Percentiles rank a stretch among this genome's conserved stretches.
Conservation (phyloP, 1,140 invertebrate species). For the Tetramorium alpestre region DNA sequence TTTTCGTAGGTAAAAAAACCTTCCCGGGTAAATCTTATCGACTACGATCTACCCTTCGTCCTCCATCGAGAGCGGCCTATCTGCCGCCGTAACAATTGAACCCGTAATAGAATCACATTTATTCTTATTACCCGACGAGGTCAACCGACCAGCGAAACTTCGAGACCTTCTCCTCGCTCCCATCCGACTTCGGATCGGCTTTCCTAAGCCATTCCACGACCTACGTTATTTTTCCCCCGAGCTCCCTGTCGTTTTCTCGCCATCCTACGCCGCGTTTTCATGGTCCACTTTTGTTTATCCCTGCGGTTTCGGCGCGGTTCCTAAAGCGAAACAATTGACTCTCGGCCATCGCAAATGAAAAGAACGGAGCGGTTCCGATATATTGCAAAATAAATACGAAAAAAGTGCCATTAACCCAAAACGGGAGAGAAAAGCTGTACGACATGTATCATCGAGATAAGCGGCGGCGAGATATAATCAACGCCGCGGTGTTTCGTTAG, state of each 20-base stretch:
- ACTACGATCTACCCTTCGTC: constrained; percentile 78
- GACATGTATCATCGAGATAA: constrained; percentile 25
- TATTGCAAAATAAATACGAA: not conserved
- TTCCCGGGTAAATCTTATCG: constrained; percentile 77
- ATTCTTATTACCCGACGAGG: constrained; percentile 86
- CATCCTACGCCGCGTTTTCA: constrained; percentile 27
- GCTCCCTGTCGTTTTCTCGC: constrained; percentile 45
- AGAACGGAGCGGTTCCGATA: not conserved
- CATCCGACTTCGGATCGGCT: constrained; percentile 66
- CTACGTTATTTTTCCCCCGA: constrained; percentile 68
- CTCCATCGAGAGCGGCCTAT: constrained; percentile 79
- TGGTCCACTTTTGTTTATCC: constrained; percentile 50
- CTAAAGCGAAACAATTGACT: not conserved
- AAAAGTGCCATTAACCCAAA: not conserved
- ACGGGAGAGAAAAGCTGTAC: not conserved
- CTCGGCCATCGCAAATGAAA: not conserved
- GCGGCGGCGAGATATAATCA: constrained; percentile 42
- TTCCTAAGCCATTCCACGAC: constrained; percentile 66
- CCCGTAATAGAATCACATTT: constrained; percentile 86
- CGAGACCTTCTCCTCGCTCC: constrained; percentile 53
- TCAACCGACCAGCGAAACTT: constrained; percentile 80
- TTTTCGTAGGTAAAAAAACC: constrained; percentile 64
- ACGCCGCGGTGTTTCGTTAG: constrained; percentile 49
- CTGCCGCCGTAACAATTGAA: constrained; percentile 85
- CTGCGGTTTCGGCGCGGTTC: constrained; percentile 28